Base-by-base conservation (phyloP, 2,888 invertebrate genomes). In the Scaptodrosophila latifasciaeformis region DNA sequence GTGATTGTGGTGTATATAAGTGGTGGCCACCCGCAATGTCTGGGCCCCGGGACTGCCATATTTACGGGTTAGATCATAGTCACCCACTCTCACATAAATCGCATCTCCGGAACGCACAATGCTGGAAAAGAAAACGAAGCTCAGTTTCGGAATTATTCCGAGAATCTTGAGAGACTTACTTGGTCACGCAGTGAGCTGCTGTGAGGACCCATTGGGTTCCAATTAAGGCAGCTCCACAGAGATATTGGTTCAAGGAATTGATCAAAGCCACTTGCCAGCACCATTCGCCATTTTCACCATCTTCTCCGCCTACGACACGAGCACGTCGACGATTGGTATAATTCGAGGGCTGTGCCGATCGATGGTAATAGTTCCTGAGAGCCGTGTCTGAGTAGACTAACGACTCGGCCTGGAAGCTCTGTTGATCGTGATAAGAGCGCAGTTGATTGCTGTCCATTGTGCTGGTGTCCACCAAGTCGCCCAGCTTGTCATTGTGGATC, bases 211-310 rank as follows among this genome's bases (percentile, higher is more conserved):
- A 96, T 84, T 96, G 96, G 0, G 95, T 96, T 57, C 96, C 96
- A 74, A 96, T 96, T 10, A 96, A 90, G 1, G 96, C 96, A 13
- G 96, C 96, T 4, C 96, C 96, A 84, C 96, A 96, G 35, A 96
- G 89, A 87, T 96, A 96, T 87, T 96, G 96, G 88, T 96, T 96
- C 54, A 95, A 88, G 1, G 95, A 94, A 87, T 96, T 96, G 84
- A 96, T 96, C 65, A 96, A 89, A 1, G 96, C 96, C 64, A 94
- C 95, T 87, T 96, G 96, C 96, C 96, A 96, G 86, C 96, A 96
- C 96, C 96, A 96, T 88, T 96, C 96, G 40, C 95, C 96, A 54
- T 95, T 92, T 70, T 92, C 92, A 1, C 96, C 95, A 83, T 96
- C 96, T 85, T 93, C 94, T 10, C 96, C 96, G 9, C 96, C 96